Evolutionary conservation across 2,797 vertebrate genomes (phyloP).

Genomic region (Betta splendens): DNA sequence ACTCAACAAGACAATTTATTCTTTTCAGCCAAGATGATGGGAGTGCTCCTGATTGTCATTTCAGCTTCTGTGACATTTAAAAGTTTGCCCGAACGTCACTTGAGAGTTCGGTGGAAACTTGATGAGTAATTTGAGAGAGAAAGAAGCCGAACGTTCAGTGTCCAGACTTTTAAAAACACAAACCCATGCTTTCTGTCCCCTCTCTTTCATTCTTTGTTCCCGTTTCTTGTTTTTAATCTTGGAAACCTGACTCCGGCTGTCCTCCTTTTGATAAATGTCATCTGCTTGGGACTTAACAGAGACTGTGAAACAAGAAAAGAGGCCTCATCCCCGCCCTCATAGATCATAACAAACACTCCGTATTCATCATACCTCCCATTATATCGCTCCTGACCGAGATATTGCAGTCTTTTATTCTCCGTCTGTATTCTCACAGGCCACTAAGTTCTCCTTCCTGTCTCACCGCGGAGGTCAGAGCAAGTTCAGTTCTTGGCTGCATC

Average conservation of each 20-base stretch:
- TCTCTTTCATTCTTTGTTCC: constrained; percentile 7
- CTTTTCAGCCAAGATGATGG: constrained; percentile 13
- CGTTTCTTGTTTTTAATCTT: constrained; percentile 30
- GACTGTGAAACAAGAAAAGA: constrained; percentile 50
- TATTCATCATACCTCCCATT: constrained; percentile 59
- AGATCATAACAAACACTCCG: constrained; percentile 52
- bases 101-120: constrained; percentile 34
- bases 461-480: constrained; percentile 62
- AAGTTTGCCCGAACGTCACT: constrained; percentile 21
- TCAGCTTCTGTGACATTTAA: constrained; percentile 41
- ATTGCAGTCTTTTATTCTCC: constrained; percentile 24
- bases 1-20: constrained; percentile 27
- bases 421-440: constrained; percentile 31
- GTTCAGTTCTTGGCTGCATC: constrained; percentile 37
- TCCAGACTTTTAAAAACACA: constrained; percentile 5
- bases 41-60: constrained; percentile 21
- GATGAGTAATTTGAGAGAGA: background rate
- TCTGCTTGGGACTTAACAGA: constrained; percentile 41
- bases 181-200: constrained; percentile 1
- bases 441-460: constrained; percentile 24
- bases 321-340: constrained; percentile 38
- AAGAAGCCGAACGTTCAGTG: background rate
- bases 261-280: constrained; percentile 50
- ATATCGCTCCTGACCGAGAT: constrained; percentile 59
- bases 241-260: constrained; percentile 37